Evolutionary conservation across 2,888 invertebrate genomes (phyloP).

Genomic region (Lasius fuliginosus): DNA sequence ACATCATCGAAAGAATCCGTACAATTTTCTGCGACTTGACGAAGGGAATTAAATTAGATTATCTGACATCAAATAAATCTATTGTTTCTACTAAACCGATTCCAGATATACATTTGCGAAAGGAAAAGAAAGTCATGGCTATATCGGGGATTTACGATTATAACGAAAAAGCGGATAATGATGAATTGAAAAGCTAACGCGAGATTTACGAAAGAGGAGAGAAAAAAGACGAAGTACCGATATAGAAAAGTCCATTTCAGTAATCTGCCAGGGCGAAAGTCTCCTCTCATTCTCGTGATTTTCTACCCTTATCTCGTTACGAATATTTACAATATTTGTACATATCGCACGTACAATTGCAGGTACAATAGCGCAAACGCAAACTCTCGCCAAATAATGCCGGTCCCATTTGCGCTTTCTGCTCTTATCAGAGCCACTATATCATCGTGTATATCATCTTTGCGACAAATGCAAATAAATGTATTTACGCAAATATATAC

Average conservation of each 20-base stretch:
- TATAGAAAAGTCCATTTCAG: background rate
- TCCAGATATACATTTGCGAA: background rate
- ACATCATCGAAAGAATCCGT: background rate
- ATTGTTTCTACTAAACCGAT: background rate
- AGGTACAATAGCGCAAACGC: background rate
- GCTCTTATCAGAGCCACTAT: conserved; percentile 35
- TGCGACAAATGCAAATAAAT: conserved; percentile 35
- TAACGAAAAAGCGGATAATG: background rate
- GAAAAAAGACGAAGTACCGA: background rate
- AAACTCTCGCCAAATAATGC: conserved; percentile 24
- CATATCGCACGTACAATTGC: background rate
- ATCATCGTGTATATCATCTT: conserved; percentile 32
- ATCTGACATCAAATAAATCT: background rate
- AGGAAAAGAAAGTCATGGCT: background rate
- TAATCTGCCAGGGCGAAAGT: background rate
- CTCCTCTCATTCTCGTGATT: background rate
- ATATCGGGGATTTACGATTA: conserved; percentile 16
- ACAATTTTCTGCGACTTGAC: background rate
- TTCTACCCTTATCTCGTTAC: conserved; percentile 51
- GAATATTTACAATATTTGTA: conserved; percentile 67
- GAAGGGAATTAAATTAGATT: background rate
- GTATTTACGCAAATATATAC: conserved; percentile 7
- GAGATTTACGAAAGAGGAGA: background rate
- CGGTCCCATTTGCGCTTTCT: background rate
- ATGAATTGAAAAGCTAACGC: background rate